These are phyloP conservation scores for Telmatochromis brachygnathus DNA, from an alignment of 2,113 vertebrate genomes.

Conservation along the genomic window DNA sequence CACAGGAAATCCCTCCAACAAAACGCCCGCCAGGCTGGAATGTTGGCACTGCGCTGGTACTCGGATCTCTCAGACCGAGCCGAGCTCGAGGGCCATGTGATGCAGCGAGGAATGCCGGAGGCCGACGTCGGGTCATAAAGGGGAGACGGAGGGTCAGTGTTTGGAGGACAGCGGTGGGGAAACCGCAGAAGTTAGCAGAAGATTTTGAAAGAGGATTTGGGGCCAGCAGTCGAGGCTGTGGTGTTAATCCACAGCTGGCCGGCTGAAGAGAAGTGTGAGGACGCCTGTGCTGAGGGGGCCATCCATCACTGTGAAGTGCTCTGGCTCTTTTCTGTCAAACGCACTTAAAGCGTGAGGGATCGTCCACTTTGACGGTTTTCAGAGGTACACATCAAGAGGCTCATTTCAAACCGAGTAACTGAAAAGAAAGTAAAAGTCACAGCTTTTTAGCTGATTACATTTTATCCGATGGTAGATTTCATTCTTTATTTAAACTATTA, in stretches of 20 bases:
- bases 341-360: neutral
- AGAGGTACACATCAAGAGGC: neutral
- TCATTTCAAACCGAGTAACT: neutral
- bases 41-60: constrained; percentile 49
- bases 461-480: neutral
- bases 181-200: constrained; percentile 6
- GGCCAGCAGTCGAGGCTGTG: constrained; percentile 17
- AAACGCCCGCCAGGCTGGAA: constrained; percentile 60
- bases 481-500: neutral
- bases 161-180: constrained; percentile 12
- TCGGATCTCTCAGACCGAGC: constrained; percentile 2
- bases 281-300: constrained; percentile 21
- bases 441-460: neutral
- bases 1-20: constrained; percentile 67
- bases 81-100: constrained; percentile 41
- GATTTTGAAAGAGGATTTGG: constrained; percentile 15
- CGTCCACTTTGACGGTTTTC: neutral
- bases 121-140: neutral
- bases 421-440: neutral
- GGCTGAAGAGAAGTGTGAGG: constrained; percentile 39
- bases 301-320: constrained; percentile 40
- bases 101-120: constrained; percentile 39
- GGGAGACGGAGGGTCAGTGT: neutral
- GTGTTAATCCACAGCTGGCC: constrained; percentile 61
- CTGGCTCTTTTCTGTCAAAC: constrained; percentile 29